phyloP scores from a whole-genome alignment of 2,797 vertebrate genomes.

The Channa striata region DNA sequence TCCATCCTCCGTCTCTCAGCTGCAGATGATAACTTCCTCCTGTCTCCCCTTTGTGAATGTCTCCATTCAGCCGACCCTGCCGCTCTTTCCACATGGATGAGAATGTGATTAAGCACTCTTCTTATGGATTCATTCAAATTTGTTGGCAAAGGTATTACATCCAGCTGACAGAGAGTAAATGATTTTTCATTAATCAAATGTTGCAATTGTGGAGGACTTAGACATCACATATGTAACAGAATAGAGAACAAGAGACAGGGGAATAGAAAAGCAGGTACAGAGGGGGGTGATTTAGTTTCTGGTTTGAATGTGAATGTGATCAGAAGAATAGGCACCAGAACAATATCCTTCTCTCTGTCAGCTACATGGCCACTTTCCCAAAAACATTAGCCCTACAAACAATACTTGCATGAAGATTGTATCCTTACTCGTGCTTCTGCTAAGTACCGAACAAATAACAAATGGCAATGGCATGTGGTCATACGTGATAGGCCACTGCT shows the following conservation, averaged over 20 bases:
- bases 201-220: constrained; percentile 48
- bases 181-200: constrained; percentile 56
- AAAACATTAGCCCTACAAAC: constrained; percentile 25
- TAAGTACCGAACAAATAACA: neutral
- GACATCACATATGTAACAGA: constrained; percentile 61
- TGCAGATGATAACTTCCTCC: constrained; percentile 8
- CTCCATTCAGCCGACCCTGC: constrained; percentile 31
- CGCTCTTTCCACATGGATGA: constrained; percentile 54
- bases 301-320: constrained; percentile 53
- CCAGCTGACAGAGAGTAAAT: constrained; percentile 60
- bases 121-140: constrained; percentile 54
- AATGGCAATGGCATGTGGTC: neutral
- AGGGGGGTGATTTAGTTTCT: constrained; percentile 53
- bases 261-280: constrained; percentile 57
- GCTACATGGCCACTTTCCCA: constrained; percentile 10
- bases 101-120: constrained; percentile 59
- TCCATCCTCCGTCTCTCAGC: constrained; percentile 23
- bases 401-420: neutral
- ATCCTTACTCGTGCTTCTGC: no score
- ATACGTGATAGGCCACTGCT: neutral
- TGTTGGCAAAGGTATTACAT: constrained; percentile 59
- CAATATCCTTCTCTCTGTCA: constrained; percentile 44
- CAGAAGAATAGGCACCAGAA: constrained; percentile 54
- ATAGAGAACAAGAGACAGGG: constrained; percentile 53
- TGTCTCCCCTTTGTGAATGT: constrained; percentile 26